phyloP scores from a whole-genome alignment of 1,140 invertebrate species.

The Solenopsis fugax region DNA sequence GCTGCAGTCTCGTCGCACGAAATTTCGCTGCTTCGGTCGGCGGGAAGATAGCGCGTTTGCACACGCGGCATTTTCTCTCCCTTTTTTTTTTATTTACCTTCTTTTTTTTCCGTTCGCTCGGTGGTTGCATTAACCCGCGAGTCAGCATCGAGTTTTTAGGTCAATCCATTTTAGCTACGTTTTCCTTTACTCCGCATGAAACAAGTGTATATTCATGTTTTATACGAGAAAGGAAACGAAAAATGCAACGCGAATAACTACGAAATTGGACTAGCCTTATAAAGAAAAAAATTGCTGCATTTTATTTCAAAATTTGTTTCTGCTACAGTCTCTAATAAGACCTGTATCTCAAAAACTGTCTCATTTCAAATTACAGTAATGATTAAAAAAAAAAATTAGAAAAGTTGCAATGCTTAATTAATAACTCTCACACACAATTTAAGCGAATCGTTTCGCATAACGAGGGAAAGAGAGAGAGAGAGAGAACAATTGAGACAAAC shows the following conservation, averaged over 20 bases:
- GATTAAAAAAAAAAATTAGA: background rate
- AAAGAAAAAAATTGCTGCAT: background rate
- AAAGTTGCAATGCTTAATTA: background rate
- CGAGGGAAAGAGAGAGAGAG: background rate
- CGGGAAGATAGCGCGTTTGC: background rate
- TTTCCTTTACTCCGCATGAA: background rate
- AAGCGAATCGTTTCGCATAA: background rate
- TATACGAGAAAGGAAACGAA: background rate
- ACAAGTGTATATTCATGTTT: slow-evolving; percentile 7
- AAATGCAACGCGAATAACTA: background rate
- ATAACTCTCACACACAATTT: background rate
- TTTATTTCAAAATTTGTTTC: background rate
- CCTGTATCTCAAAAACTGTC: background rate
- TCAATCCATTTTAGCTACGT: slow-evolving; percentile 16
- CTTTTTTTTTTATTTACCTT: background rate
- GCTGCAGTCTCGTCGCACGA: background rate
- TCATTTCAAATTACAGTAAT: background rate
- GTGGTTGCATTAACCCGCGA: background rate
- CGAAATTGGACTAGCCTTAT: no score
- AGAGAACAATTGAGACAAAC: background rate
- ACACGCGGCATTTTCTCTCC: background rate
- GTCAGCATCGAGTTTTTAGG: slow-evolving; percentile 15
- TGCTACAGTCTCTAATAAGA: background rate
- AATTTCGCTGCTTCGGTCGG: slow-evolving; percentile 12
- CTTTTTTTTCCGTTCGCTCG: background rate